Base-by-base conservation (phyloP, 2,888 invertebrate genomes). In the Phalera bucephala region DNA sequence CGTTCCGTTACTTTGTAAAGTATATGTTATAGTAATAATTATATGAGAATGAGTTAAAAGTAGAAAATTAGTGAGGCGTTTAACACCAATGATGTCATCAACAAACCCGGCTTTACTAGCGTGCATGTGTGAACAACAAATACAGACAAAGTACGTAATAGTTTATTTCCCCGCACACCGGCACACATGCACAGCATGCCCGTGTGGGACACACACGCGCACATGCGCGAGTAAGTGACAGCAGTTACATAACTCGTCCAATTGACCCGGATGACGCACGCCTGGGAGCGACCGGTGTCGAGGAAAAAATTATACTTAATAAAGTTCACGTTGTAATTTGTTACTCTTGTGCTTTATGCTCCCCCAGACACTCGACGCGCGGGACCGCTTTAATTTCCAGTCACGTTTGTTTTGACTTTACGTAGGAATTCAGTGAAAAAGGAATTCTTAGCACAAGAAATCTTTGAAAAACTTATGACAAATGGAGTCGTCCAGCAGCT, bases 221-320 rank as follows among this genome's bases (percentile, higher is more conserved):
- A 32, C 30, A 27, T 30, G 29, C 36, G 48, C 46, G 38, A 57
- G 69, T 75, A 68, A 76, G 63, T 64, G 70, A 72, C 62, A 36
- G 36, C 9, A 13, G 45, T 58, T 58, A 75, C 79, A 65, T 72
- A 76, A 80, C 64, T 53, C 56, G 63, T 39, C 63, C 73, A 75
- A 69, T 73, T 78, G 80, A 77, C 75, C 79, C 66, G 61, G 66
- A 75, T 77, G 77, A 77, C 78, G 75, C 65, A 64, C 32, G 41
- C 36, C 41, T 23, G 40, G 48, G 52, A 52, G 52, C 48, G 53
- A 47, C 56, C 47, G 40, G 21, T 15, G 36, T n/a, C 26, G 33
- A 29, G 29, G 35, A 28, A n/a, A 36, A 40, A 33, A 31, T 23
- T 12, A 27, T 30, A 25, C 44, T 38, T 36, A 20, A 34, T 44